Percentiles rank a stretch among this genome's conserved stretches.
Evolutionary conservation across 2,797 vertebrate genomes (phyloP).

Genomic region (Melanotaenia parkinsoni): DNA sequence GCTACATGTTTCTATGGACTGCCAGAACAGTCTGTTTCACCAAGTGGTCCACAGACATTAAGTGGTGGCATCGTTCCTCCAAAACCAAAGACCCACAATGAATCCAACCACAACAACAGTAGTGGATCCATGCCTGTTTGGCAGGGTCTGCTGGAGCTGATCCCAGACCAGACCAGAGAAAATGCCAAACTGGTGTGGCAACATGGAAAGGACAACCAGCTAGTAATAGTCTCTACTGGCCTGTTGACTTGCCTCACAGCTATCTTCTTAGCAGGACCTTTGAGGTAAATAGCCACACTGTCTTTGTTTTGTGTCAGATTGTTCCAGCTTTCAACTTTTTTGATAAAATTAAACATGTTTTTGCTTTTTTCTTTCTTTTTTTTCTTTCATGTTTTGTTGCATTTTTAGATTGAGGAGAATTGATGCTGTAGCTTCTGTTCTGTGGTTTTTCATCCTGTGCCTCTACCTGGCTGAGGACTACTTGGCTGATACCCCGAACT

Average conservation of each 20-base stretch:
- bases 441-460: slow-evolving; percentile 90
- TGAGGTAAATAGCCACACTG: slow-evolving; percentile 80
- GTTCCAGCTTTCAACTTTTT: not conserved
- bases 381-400: no score
- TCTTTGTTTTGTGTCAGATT: accelerated
- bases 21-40: slow-evolving; percentile 52
- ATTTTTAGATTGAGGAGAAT: slow-evolving; percentile 90
- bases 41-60: slow-evolving; percentile 38
- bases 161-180: slow-evolving; percentile 81
- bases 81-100: slow-evolving; percentile 59
- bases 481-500: slow-evolving; percentile 75
- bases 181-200: slow-evolving; percentile 82
- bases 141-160: slow-evolving; percentile 80
- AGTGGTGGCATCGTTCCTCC: slow-evolving; percentile 59
- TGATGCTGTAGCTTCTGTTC: slow-evolving; percentile 88
- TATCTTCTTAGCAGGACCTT: slow-evolving; percentile 89
- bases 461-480: slow-evolving; percentile 86
- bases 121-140: slow-evolving; percentile 66
- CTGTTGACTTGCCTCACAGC: slow-evolving; percentile 89
- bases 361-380: not conserved
- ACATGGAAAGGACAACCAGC: slow-evolving; percentile 87
- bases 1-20: slow-evolving; percentile 76
- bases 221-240: slow-evolving; percentile 84
- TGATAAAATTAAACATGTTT: not conserved
- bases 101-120: slow-evolving; percentile 44